These are phyloP conservation scores for Enteromius radiatus DNA, from an alignment of 2,797 vertebrate species.

Conservation along the genomic window DNA sequence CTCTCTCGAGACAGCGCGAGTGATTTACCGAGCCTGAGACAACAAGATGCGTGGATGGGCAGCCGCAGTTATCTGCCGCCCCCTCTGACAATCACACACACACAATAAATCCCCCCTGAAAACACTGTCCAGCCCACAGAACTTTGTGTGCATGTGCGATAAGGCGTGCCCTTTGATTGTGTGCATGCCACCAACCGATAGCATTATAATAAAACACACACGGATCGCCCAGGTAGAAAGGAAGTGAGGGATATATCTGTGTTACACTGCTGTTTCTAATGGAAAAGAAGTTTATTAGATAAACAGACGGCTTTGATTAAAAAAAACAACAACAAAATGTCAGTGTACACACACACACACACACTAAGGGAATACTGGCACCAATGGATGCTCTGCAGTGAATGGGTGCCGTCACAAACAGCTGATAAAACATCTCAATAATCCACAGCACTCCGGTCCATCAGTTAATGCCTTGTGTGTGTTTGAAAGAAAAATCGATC, in stretches of 20 bases:
- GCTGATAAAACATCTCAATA: background rate
- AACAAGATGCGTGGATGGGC: slow-evolving; percentile 49
- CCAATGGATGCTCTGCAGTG: background rate
- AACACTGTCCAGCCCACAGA: slow-evolving; percentile 55
- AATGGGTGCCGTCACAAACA: background rate
- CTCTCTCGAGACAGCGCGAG: slow-evolving; percentile 32
- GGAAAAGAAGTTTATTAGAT: background rate
- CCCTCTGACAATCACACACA: slow-evolving; percentile 46
- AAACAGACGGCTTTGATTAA: background rate
- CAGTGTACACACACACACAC: background rate
- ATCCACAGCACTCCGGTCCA: background rate
- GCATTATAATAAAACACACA: slow-evolving; percentile 51
- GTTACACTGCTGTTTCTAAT: slow-evolving; percentile 3
- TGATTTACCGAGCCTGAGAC: slow-evolving; percentile 62
- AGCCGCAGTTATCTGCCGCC: slow-evolving; percentile 40
- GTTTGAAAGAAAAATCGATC: background rate
- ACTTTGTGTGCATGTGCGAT: slow-evolving; percentile 51
- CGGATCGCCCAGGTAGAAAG: slow-evolving; percentile 28
- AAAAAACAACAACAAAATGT: background rate
- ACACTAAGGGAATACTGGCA: background rate
- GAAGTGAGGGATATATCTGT: slow-evolving; percentile 24
- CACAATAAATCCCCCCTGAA: slow-evolving; percentile 59
- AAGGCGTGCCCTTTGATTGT: slow-evolving; percentile 46
- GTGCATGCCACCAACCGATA: slow-evolving; percentile 59
- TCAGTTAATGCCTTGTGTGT: background rate